Evolutionary conservation across 1,140 invertebrate genomes (phyloP), one percentile per base, ranked within the genome.

Genomic region (Anadara kagoshimensis): DNA sequence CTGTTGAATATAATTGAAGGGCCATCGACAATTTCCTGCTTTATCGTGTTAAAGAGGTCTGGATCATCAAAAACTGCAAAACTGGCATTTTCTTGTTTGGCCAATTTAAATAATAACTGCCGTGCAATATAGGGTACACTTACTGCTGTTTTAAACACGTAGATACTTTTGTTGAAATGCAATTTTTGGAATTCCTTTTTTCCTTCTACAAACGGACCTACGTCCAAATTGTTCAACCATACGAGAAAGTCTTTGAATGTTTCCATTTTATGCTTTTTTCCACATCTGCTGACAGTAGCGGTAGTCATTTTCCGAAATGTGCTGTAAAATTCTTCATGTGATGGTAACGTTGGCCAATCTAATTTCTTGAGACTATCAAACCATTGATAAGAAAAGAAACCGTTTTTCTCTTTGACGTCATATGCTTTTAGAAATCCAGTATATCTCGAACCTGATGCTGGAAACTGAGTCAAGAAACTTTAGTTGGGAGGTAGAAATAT

Each of bases 361-460:
- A 72, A 49, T 66, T 62, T 29, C 10, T 73, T 47, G 0, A 69
- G n/a, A 26, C 18, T 16, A 16, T 56, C 59, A 26, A 78, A 51
- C 51, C 24, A 68, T 64, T 77, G 64, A 43, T 80, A 78, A 0
- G 69, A 20, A 47, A 80, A 82, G 56, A 72, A 70, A 0, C 76
- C 73, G 41, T 84, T 79, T 29, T 64, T 18, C 64, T 74, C 73
- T 41, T 18, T n/a, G 5, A 78, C 70, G 2, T 70, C 63, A 49
- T 69, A 81, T 1, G 82, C 76, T 24, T 73, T 78, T 12, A 80
- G 41, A 64, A 78, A 82, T 24, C 67, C 36, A 16, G 53, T n/a
- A 22, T 78, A 80, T 0, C 16, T 36, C 8, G 63, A 59, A 44
- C 76, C 76, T 1, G 82, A 76, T 20, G 80, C 71, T 10, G 78